Percentiles rank a stretch among this genome's conserved stretches.
phyloP scores from a whole-genome alignment of 2,797 vertebrate genomes.

The Lepilemur septentrionalis region DNA sequence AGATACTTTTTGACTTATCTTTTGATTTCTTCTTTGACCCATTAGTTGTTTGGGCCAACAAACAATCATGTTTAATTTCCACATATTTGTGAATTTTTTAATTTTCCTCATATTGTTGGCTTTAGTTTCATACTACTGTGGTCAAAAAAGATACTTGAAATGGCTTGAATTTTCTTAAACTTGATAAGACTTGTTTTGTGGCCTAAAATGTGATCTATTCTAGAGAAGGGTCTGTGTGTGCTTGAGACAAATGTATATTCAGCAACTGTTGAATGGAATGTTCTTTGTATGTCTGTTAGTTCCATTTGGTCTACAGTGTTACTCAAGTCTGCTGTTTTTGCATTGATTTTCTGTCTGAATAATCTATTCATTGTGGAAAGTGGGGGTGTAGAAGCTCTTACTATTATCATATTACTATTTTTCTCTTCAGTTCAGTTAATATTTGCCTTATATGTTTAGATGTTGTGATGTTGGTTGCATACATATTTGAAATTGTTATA shows the following conservation, averaged over 20 bases:
- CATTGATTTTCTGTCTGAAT: not conserved
- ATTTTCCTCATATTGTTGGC: not conserved
- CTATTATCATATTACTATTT: not conserved
- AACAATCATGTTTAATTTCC: not conserved
- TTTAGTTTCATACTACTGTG: not conserved
- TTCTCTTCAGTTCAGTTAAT: not conserved
- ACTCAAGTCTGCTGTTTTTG: not conserved
- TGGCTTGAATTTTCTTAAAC: not conserved
- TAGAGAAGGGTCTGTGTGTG: not conserved
- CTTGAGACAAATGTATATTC: not conserved
- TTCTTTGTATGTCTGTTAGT: not conserved
- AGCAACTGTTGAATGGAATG: not conserved
- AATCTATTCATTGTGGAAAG: not conserved
- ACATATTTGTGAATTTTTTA: not conserved
- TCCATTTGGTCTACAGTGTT: not conserved
- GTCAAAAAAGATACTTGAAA: not conserved
- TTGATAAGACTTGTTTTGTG: not conserved
- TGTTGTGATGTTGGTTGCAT: not conserved
- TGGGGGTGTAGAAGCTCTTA: no score
- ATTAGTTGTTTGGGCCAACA: not conserved
- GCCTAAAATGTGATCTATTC: not conserved
- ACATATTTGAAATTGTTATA: not conserved
- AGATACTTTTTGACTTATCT: not conserved
- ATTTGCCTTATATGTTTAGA: not conserved
- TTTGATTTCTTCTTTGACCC: not conserved